Evolutionary conservation across 2,797 vertebrate species (phyloP), one percentile per base, ranked within the genome.

Genomic region (Otolemur crassicaudatus): DNA sequence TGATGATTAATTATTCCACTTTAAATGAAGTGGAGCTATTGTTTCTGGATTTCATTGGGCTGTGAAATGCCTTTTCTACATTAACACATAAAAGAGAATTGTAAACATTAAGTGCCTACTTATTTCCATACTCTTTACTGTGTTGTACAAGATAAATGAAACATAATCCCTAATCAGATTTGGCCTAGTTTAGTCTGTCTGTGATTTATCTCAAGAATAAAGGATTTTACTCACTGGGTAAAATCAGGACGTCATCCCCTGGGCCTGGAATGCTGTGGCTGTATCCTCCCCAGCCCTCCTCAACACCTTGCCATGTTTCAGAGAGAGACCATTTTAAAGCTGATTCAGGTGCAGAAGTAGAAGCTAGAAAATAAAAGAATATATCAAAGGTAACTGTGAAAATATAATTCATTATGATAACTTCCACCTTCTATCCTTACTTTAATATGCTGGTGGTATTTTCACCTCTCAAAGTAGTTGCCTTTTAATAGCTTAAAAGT

Each of bases 241-340:
- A 96, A 97, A 99, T 98, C 94, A 99, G 96, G 86, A 98, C 97
- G 0, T 99, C 98, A 91, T 98, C 98, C 53, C 98, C 98, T 43
- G 98, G 85, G 12, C 97, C 96, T 37, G 98, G 98, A 60, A 98
- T 49, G 16, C 88, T 95, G 27, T 87, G 3, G 0, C 72, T 97
- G 96, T 91, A 91, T 96, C 98, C 98, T 70, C 98, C 98, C 98
- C 99, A 99, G 8, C 98, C 98, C 69, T 98, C 77, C 60, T 67
- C 97, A 90, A 98, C 93, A 1, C 84, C 98, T 31, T 96, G 73
- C 98, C 98, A 99, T 0, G 98, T 97, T 80, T 98, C 97, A 19
- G 98, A 96, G 23, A 91, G 88, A 0, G 98, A 99, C 98, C 98
- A 99, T 92, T 92, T 98, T 87, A 98, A 97, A 93, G 92, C 6